Evolutionary conservation across 2,113 vertebrate species (phyloP), one percentile per base, ranked within the genome.

Genomic region (Anolis carolinensis): DNA sequence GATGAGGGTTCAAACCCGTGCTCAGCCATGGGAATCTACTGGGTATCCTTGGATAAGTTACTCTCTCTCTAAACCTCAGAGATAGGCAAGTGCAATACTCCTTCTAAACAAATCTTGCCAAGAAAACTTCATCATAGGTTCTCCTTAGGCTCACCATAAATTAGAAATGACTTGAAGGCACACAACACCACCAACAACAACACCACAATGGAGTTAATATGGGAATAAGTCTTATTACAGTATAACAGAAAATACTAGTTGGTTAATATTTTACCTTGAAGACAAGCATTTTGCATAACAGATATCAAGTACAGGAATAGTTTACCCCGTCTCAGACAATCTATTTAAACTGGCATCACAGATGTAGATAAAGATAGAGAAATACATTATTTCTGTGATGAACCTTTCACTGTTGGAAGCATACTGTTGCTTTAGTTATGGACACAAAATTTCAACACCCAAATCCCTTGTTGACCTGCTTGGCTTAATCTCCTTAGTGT

Each of bases 261-360:
- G 5, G 65, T 68, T 10, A n/a, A 23, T 65, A 23, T 30, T 30
- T 30, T 27, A 25, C 5, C 21, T 11, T 27, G 9, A 84, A 85
- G 83, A 91, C 70, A 18, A 87, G 67, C 84, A 87, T 91, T 52
- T 92, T 84, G 84, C 62, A 80, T 83, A 86, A 65, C 87, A 62
- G 82, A 84, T 79, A 25, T 36, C 50, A 72, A 84, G 80, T 76
- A 44, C 36, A 84, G 90, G 86, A 82, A 75, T 36, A 86, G 90
- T 82, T 89, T 77, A 88, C 89, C 83, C 81, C n/a, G 52, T 52
- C 84, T 48, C 67, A 87, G 84, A 83, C 79, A 93, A 91, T 93
- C 89, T 95, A 91, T 96, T 92, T 95, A 95, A 92, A 89, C 92
- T 84, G 30, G 39, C 88, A 82, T 71, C 82, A 86, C 86, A 89